phyloP scores from a whole-genome alignment of 2,888 invertebrate species.

The Pediacus dermestoides region DNA sequence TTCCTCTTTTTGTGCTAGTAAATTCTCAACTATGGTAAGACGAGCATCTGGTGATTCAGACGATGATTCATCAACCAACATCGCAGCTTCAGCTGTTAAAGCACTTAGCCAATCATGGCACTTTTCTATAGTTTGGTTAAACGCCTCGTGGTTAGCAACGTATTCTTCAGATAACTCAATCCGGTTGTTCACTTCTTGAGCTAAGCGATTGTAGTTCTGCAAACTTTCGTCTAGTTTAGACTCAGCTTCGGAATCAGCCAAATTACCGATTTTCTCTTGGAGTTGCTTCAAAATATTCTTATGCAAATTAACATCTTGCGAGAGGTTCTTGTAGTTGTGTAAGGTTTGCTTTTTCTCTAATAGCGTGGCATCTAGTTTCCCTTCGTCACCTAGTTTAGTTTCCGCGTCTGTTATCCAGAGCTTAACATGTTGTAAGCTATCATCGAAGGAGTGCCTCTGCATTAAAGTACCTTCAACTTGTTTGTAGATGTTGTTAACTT shows the following conservation, averaged over 20 bases:
- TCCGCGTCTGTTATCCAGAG: conserved; percentile 82
- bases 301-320: conserved; percentile 84
- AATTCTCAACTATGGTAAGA: conserved; percentile 69
- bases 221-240: conserved; percentile 71
- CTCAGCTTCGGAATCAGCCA: conserved; percentile 77
- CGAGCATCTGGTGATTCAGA: conserved; percentile 76
- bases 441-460: conserved; percentile 89
- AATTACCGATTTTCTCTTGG: conserved; percentile 73
- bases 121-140: conserved; percentile 76
- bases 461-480: conserved; percentile 85
- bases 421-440: conserved; percentile 82
- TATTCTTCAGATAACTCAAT: conserved; percentile 66
- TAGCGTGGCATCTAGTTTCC: conserved; percentile 72
- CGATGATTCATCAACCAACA: conserved; percentile 73
- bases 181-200: conserved; percentile 64
- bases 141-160: conserved; percentile 78
- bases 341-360: conserved; percentile 86
- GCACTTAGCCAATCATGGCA: conserved; percentile 79
- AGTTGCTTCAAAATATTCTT: conserved; percentile 80
- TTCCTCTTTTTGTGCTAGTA: conserved; percentile 68
- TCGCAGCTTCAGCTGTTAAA: conserved; percentile 72
- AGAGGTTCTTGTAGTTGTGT: conserved; percentile 73
- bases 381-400: conserved; percentile 66
- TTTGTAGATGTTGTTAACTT: conserved; percentile 79
- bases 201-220: conserved; percentile 66